Evolutionary conservation across 2,797 vertebrate genomes (phyloP), one percentile per base, ranked within the genome.

Genomic region (Arvicola amphibius): DNA sequence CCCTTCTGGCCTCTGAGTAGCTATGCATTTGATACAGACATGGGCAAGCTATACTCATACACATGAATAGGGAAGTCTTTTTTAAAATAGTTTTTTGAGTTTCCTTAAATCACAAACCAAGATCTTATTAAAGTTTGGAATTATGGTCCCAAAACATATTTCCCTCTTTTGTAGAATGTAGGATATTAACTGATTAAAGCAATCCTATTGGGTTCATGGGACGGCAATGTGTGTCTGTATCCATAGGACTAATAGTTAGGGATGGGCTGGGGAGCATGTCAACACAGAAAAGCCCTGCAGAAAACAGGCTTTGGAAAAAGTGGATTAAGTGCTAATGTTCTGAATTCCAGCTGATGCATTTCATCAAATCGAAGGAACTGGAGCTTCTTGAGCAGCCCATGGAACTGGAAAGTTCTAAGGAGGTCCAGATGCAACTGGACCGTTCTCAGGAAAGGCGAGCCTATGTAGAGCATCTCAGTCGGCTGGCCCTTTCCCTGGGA

Each of bases 381-480:
- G 98, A 98, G 92, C 95, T 98, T 97, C 94, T 96, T 61, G 96
- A 98, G 89, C 95, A 96, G 80, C 56, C 96, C 65, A 94, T 90
- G 74, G 98, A 96, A 5, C 97, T 96, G 63, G 97, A 94, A 81
- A 97, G 98, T 37, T 71, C 97, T 23, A 95, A 95, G 2, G 84
- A 95, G 59, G 98, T 97, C 90, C 97, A 98, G 97, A 92, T 96
- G 78, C 98, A 98, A 51, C 98, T 99, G 90, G 92, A 69, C 65
- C 98, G 93, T 86, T 97, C 96, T 95, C 99, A 97, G 92, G 98
- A 99, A 77, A 98, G 98, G 69, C 98, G 98, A 86, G 96, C 97
- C 10, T 98, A 97, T 27, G 95, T 99, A 78, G 98, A 98, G 67
- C 98, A 98, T 95, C 98, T 99, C 1, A 98, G 99, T 27, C 98